Evolutionary conservation across 2,113 vertebrate genomes (phyloP).

Genomic region (Laterallus jamaicensis): DNA sequence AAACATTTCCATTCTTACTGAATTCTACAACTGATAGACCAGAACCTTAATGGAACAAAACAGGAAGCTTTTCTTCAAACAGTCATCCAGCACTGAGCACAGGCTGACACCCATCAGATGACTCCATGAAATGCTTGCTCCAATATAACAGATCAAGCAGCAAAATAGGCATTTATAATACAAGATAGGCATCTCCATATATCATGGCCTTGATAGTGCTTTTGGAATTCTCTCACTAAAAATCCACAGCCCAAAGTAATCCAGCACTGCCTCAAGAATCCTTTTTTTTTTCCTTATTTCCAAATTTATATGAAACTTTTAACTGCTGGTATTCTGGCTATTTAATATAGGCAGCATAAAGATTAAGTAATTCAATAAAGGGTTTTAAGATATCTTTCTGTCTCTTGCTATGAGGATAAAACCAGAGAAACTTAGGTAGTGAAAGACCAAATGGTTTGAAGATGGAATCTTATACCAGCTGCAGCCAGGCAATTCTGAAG

Average conservation of each 20-base stretch:
- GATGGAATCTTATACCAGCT: background rate
- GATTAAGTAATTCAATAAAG: background rate
- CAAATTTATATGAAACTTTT: background rate
- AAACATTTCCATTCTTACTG: background rate
- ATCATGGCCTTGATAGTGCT: background rate
- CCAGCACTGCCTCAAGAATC: background rate
- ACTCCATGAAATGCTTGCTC: background rate
- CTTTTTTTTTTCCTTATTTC: background rate
- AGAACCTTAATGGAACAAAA: conserved; percentile 32
- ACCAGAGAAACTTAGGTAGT: background rate
- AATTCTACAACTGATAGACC: background rate
- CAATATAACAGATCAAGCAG: background rate
- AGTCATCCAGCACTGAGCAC: background rate
- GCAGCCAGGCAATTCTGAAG: background rate
- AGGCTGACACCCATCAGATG: conserved; percentile 28
- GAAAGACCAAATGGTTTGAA: background rate
- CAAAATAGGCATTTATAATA: background rate
- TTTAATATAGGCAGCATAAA: background rate
- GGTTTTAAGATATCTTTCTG: background rate
- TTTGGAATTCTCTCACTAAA: background rate
- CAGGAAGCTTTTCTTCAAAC: conserved; percentile 37
- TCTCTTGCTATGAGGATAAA: background rate
- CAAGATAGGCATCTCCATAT: background rate
- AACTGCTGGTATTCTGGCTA: background rate
- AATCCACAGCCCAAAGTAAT: background rate